A percentile compares a stretch with the other conserved stretches of the same genome.
phyloP scores from a whole-genome alignment of 2,797 vertebrate genomes.

The Percopsis omiscomaycus region DNA sequence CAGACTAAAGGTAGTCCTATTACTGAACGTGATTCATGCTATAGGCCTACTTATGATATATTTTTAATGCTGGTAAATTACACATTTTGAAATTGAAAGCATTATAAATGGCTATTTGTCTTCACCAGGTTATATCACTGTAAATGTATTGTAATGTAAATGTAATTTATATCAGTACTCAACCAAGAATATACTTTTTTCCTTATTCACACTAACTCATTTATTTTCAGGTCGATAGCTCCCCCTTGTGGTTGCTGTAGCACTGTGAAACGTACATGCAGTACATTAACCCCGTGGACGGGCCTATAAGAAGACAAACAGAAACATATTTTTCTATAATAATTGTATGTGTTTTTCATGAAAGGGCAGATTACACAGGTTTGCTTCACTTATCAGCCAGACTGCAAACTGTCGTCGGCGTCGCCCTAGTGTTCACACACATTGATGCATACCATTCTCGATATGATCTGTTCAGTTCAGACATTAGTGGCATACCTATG shows the following conservation, averaged over 20 bases:
- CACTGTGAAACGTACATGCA: background rate
- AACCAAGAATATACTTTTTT: background rate
- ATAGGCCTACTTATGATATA: background rate
- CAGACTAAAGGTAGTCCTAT: no score
- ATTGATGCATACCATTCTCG: no score
- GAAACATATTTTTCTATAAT: no score
- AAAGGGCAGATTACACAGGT: no score
- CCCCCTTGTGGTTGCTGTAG: conserved; percentile 61
- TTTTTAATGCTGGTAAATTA: background rate
- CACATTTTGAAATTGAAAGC: background rate
- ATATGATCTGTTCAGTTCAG: no score
- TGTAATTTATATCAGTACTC: conserved; percentile 45
- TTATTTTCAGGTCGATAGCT: conserved; percentile 39
- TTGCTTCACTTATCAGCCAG: no score
- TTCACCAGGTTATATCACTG: conserved; percentile 4
- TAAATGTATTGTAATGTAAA: no score
- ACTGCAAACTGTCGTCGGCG: no score
- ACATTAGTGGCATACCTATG: no score
- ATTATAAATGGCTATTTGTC: background rate
- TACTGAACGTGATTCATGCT: no score
- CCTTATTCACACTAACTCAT: background rate
- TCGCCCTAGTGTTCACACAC: no score
- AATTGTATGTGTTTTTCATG: no score
- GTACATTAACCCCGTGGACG: background rate
- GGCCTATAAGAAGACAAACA: background rate